Evolutionary conservation across 2,797 vertebrate genomes (phyloP).

Genomic region (Acipenser oxyrinchus): DNA sequence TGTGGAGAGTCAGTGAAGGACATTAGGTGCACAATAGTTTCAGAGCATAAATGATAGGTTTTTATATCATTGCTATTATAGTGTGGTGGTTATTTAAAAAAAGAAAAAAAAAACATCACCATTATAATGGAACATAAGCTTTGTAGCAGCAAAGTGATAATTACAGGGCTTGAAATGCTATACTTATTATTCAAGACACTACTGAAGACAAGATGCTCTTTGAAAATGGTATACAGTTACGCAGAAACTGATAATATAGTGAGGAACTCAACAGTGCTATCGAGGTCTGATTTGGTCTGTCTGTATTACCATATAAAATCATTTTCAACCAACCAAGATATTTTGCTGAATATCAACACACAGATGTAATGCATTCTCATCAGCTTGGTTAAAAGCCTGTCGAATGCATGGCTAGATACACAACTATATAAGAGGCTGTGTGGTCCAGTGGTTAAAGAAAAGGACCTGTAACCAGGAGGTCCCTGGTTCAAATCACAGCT

Average conservation of each 20-base stretch:
- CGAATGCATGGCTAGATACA: too few species aligned
- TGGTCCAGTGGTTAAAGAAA: too few species aligned
- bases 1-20: too few species aligned
- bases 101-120: not conserved
- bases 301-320: too few species aligned
- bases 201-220: constrained; percentile 1
- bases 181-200: constrained; percentile 9
- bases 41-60: not conserved
- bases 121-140: constrained; percentile 5
- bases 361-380: too few species aligned
- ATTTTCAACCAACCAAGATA: too few species aligned
- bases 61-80: constrained; percentile 3
- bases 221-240: constrained; percentile 7
- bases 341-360: too few species aligned
- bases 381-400: too few species aligned
- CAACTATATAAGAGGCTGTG: too few species aligned
- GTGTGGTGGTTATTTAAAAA: constrained; percentile 6
- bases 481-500: too few species aligned
- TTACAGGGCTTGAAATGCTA: constrained; percentile 2
- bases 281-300: not conserved
- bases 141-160: constrained; percentile 2
- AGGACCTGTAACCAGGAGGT: too few species aligned
- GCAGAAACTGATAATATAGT: not conserved
- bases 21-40: too few species aligned
- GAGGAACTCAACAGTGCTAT: not conserved